Conservation (phyloP, 1,140 invertebrate species). For the Epicauta chinensis region DNA sequence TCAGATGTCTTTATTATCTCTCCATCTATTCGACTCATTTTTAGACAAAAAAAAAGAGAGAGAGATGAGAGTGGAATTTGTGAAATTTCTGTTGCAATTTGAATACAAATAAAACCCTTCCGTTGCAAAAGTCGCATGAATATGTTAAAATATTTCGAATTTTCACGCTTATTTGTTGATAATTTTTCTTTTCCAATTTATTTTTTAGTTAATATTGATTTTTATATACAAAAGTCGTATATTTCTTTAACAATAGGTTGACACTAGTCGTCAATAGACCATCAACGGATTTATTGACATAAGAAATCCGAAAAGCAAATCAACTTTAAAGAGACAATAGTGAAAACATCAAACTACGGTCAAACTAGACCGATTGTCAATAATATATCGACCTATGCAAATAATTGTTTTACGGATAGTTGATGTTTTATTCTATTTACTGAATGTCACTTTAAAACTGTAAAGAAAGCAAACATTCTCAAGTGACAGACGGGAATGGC, state of each 20-base stretch:
- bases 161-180: too few species aligned
- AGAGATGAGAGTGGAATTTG: too few species aligned
- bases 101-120: too few species aligned
- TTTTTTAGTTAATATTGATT: too few species aligned
- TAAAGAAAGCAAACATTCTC: constrained; percentile 36
- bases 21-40: too few species aligned
- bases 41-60: too few species aligned
- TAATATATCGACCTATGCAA: constrained; percentile 28
- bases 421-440: constrained; percentile 38
- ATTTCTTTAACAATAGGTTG: neutral
- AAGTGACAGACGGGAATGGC: constrained; percentile 16
- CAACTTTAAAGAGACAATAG: constrained; percentile 15
- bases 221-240: too few species aligned
- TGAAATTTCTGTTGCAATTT: too few species aligned
- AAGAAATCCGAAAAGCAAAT: constrained; percentile 22
- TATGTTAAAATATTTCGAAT: too few species aligned
- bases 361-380: constrained; percentile 33
- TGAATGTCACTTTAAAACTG: constrained; percentile 35
- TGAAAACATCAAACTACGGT: constrained; percentile 22
- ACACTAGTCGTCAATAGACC: constrained; percentile 14
- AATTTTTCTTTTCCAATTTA: too few species aligned
- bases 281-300: constrained; percentile 11
- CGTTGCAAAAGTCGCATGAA: too few species aligned
- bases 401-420: constrained; percentile 39
- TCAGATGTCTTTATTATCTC: too few species aligned